Evolutionary conservation across 1,140 invertebrate genomes (phyloP), one percentile per base, ranked within the genome.

Genomic region (Drosophila subobscura): DNA sequence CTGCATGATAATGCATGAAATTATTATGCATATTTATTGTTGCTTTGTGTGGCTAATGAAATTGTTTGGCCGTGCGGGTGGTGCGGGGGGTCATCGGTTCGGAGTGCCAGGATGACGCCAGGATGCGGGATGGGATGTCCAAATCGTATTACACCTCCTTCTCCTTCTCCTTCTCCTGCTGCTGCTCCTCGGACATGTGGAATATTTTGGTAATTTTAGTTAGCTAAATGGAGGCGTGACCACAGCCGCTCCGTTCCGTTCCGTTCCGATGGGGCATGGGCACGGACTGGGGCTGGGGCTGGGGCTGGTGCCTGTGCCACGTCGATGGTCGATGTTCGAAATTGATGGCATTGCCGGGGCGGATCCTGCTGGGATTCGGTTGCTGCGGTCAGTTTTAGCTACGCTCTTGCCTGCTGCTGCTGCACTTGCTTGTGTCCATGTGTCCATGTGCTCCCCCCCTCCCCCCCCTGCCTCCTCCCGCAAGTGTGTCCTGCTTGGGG

Each of bases 1-100:
- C 45, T 51, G 59, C 44, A 72, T 63, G 72, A 70, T 86, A 79
- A 86, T 80, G 55, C 65, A 81, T 77, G 72, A 75, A 77, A 77
- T 86, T 86, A 74, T 72, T 86, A 85, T 86, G 68, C 68, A 85
- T 86, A 85, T 85, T 85, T 86, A 75, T 75, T 67, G 67, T 81
- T 77, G 67, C 61, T 73, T 72, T 84, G 79, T 84, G 67, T 84
- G 66, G 46, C 68, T 64, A 81, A 60, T 60, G 68, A 60, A 66
- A 63, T 57, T 56, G 68, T 77, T 72, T 60, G 51, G 45, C n/a
- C n/a, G n/a, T n/a, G n/a, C n/a, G n/a, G n/a, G n/a, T n/a, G n/a
- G n/a, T n/a, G 20, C 45, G 10, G 23, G 20, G 42, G 6, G 16
- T 10, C 41, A 63, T 41, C 33, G 61, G 59, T 23, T 12, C 16